These are phyloP conservation scores for Pangasius krempfi DNA, from an alignment of 2,797 vertebrate species.

Conservation along the genomic window DNA sequence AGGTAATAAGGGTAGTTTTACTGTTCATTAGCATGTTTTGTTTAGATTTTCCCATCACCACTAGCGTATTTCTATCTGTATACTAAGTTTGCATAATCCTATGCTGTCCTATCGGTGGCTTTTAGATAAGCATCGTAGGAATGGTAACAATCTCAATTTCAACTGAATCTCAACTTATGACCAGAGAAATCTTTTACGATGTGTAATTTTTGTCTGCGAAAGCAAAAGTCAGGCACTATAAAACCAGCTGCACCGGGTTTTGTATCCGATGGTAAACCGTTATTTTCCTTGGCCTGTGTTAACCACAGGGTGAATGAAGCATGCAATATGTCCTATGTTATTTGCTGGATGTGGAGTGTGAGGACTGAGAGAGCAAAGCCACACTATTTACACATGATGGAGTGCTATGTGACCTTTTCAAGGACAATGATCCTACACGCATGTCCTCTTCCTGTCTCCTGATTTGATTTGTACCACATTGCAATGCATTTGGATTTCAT, in stretches of 20 bases:
- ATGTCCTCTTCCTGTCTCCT: constrained; percentile 46
- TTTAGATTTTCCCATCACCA: not conserved
- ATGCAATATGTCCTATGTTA: constrained; percentile 51
- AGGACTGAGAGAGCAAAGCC: constrained; percentile 31
- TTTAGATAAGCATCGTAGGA: not conserved
- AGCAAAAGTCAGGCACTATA: not conserved
- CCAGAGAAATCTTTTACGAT: not conserved
- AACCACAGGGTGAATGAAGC: constrained; percentile 30
- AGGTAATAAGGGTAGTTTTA: not conserved
- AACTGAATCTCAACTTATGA: not conserved
- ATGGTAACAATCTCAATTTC: not conserved
- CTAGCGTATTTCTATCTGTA: not conserved
- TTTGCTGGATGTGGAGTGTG: constrained; percentile 49
- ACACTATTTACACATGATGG: constrained; percentile 43
- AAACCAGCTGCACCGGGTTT: not conserved
- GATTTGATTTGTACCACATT: constrained; percentile 73
- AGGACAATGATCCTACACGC: constrained; percentile 62
- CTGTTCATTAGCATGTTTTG: not conserved
- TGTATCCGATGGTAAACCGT: constrained; percentile 12
- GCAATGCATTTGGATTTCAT: constrained; percentile 60
- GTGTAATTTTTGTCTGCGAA: not conserved
- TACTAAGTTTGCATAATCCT: no score
- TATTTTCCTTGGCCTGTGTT: constrained; percentile 52
- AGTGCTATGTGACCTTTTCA: constrained; percentile 67
- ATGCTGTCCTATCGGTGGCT: not conserved